Evolutionary conservation across 2,888 invertebrate genomes (phyloP), one percentile per base, ranked within the genome.

Genomic region (Drosophila borealis): DNA sequence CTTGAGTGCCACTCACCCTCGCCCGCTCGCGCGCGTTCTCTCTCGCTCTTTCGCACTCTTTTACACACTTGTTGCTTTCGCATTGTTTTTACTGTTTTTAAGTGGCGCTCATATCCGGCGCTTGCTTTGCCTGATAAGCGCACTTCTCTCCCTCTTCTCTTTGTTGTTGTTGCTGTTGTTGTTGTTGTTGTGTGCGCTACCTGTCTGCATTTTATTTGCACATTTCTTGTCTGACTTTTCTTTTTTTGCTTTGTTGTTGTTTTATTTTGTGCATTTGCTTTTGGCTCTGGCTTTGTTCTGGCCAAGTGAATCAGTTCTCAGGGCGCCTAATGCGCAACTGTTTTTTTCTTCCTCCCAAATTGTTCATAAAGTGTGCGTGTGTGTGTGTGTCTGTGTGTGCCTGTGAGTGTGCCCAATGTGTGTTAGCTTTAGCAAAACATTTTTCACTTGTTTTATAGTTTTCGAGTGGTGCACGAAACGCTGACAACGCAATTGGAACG

Each of bases 71-170:
- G 79, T 87, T 87, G 87, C 78, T 56, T 50, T 62, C 49, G 50
- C 66, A 73, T 82, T 82, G 86, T 73, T 84, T 84, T 85, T 87
- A 87, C 84, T 83, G 84, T 87, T 89, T 85, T 86, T 79, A 87
- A 87, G 89, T 88, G 90, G 89, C 88, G 85, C 78, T 79, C 88
- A 89, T 88, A 90, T 88, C 90, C 89, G 89, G 89, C 89, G 78
- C 74, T 88, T 81, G 69, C 80, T 70, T 74, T 74, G 76, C 53
- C 84, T 88, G 88, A 88, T 89, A 89, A 89, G 89, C 84, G 77
- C 68, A 81, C 71, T 89, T 83, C 67, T 69, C 51, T 60, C 3
- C 50, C 33, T 33, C 36, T 14, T 11, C 21, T 13, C 49, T 19
- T 34, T 17, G 9, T 46, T 42, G 11, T 41, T 60, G 29, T 44